Percentiles rank a stretch among this genome's conserved stretches.
Evolutionary conservation across 2,888 invertebrate species (phyloP).

Genomic region (Dilophus febrilis): DNA sequence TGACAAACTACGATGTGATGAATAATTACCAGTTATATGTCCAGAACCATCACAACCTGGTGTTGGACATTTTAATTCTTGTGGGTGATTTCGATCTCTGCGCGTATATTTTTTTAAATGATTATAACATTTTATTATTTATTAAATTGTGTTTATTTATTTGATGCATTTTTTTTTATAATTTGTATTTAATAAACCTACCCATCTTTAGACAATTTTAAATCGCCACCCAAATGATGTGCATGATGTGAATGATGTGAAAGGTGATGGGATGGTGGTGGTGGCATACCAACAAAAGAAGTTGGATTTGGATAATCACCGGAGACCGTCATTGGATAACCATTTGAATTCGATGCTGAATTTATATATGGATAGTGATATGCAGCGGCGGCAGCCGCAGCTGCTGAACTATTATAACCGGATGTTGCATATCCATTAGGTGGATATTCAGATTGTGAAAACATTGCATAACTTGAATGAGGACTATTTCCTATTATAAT

Average conservation of each 20-base stretch:
- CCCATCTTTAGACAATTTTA: constrained; percentile 32
- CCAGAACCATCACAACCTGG: constrained; percentile 87
- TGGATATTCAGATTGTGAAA: constrained; percentile 53
- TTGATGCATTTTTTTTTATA: too few species aligned
- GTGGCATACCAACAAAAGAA: constrained; percentile 52
- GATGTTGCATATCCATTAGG: constrained; percentile 42
- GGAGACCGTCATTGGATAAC: constrained; percentile 42
- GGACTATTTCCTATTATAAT: constrained; percentile 65
- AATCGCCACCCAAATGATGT: constrained; percentile 40
- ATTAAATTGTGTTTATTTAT: too few species aligned
- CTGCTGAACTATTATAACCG: constrained; percentile 26
- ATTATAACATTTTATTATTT: not conserved
- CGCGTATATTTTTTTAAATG: not conserved
- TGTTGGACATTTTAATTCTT: constrained; percentile 75
- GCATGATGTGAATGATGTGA: too few species aligned
- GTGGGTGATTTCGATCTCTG: constrained; percentile 59
- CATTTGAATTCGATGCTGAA: constrained; percentile 15
- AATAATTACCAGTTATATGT: constrained; percentile 87
- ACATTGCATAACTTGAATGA: constrained; percentile 58
- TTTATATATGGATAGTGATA: constrained; percentile 10
- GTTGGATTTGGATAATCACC: constrained; percentile 37
- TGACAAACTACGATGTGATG: constrained; percentile 79
- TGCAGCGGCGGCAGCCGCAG: constrained; percentile 33
- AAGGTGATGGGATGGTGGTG: constrained; percentile 31
- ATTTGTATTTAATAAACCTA: constrained; percentile 1